Conservation (phyloP, 2,797 vertebrate species). For the Chaenodraco wilsoni region DNA sequence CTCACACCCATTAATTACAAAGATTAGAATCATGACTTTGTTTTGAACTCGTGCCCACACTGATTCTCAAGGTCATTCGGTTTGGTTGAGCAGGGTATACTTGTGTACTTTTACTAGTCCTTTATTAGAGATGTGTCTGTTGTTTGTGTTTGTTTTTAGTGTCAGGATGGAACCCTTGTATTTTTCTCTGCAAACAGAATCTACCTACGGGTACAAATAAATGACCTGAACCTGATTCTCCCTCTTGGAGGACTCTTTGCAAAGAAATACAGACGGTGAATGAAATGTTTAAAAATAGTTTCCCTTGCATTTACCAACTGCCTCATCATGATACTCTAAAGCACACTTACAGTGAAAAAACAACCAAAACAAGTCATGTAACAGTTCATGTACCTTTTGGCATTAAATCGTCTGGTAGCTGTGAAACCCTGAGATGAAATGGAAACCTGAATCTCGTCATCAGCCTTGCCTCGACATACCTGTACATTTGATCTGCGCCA, state of each 20-base stretch:
- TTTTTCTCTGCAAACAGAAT: too few species aligned
- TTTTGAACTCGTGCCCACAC: conserved; percentile 54
- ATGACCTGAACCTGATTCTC: neutral
- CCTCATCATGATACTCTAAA: neutral
- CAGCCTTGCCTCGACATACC: conserved; percentile 77
- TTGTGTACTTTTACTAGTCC: too few species aligned
- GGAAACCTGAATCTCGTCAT: conserved; percentile 77
- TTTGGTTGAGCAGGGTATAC: too few species aligned
- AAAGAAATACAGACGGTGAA: conserved; percentile 24
- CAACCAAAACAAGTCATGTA: conserved; percentile 19
- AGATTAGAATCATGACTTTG: conserved; percentile 72
- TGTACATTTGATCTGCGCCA: conserved; percentile 83
- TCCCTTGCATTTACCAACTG: neutral
- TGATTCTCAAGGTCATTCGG: conserved; percentile 64
- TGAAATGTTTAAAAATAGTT: conserved; percentile 9
- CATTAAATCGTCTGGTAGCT: conserved; percentile 59
- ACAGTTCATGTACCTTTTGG: conserved; percentile 33
- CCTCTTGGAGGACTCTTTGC: conserved; percentile 34
- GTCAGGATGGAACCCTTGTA: too few species aligned
- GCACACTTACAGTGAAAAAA: conserved; percentile 25
- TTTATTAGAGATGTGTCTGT: too few species aligned
- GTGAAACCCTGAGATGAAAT: conserved; percentile 72
- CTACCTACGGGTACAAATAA: too few species aligned
- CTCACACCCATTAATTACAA: conserved; percentile 67
- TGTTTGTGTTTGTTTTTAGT: too few species aligned